Conservation (phyloP, 2,797 vertebrate species). For the Melopsittacus undulatus region DNA sequence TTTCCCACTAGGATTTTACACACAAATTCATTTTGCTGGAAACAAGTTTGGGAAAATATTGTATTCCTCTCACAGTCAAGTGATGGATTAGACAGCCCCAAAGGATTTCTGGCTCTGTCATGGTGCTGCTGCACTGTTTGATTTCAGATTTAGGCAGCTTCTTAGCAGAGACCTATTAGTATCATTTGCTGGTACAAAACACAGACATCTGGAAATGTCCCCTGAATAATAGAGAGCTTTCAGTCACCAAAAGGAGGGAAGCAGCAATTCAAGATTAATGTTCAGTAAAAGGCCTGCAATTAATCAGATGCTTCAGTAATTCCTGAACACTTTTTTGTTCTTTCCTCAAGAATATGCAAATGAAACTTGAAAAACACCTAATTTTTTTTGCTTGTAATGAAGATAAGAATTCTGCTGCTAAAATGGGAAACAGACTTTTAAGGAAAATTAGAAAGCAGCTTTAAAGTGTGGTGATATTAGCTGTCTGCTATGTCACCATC, state of each 20-base stretch:
- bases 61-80: conserved; percentile 10
- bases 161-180: conserved; percentile 45
- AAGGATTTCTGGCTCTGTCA: conserved; percentile 14
- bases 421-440: not conserved
- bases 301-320: conserved; percentile 10
- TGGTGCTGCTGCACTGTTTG: not conserved
- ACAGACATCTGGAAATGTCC: conserved; percentile 28
- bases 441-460: not conserved
- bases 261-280: conserved; percentile 32
- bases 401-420: not conserved
- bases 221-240: conserved; percentile 43
- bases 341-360: conserved; percentile 10
- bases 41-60: not conserved
- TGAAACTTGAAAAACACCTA: not conserved
- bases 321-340: not conserved
- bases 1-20: not conserved
- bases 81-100: conserved; percentile 36
- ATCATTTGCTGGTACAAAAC: conserved; percentile 34
- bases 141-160: conserved; percentile 28
- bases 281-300: conserved; percentile 13
- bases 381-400: not conserved
- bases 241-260: conserved; percentile 6
- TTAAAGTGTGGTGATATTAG: not conserved
- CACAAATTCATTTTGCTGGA: not conserved
- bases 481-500: not conserved